Base-by-base conservation (phyloP, 2,888 invertebrate species). In the Pocota personata region DNA sequence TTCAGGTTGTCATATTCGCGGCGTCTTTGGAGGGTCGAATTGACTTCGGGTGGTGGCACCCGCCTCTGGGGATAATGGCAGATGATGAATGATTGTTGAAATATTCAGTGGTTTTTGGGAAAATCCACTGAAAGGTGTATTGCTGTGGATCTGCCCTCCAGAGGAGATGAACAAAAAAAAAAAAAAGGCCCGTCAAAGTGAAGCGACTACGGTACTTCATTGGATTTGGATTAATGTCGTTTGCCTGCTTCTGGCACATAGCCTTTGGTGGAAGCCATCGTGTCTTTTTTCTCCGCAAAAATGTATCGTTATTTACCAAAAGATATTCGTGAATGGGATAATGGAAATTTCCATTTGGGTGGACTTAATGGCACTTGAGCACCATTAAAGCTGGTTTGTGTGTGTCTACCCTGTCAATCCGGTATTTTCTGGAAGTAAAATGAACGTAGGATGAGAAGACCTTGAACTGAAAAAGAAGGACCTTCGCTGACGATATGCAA, bases 191-290 rank as follows among this genome's bases (percentile, higher is more conserved):
- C 48, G 10, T 27, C 7, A 16, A 21, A 27, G 21, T 24, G 52
- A 52, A 24, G 10, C 19, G 48, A 32, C 6, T 24, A 10, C 2
- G 67, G 24, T 19, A 48, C 37, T 35, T 52, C 37, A 37, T 30
- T 37, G 52, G 37, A 67, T 67, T 52, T 67, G 52, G 67, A 67
- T 67, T 37, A 37, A 67, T 52, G 67, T 37, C 50, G 50, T 21
- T 52, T 35, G 67, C 37, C 67, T 67, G 67, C 21, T 24, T 24
- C 1, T 37, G 52, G 52, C 67, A n/a, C n/a, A 37, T 50, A n/a
- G n/a, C n/a, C 32, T 32, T 16, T 52, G 19, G 43, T 10, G 27
- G n/a, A n/a, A 43, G 27, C 58, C 0, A n/a, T 10, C 8, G 27
- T 12, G 19, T 21, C 16, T 21, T 55, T 14, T 21, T n/a, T 16